A percentile compares a stretch with the other conserved stretches of the same genome.
These are phyloP conservation scores for Noctua pronuba DNA, from an alignment of 2,888 invertebrate genomes.

Conservation along the genomic window DNA sequence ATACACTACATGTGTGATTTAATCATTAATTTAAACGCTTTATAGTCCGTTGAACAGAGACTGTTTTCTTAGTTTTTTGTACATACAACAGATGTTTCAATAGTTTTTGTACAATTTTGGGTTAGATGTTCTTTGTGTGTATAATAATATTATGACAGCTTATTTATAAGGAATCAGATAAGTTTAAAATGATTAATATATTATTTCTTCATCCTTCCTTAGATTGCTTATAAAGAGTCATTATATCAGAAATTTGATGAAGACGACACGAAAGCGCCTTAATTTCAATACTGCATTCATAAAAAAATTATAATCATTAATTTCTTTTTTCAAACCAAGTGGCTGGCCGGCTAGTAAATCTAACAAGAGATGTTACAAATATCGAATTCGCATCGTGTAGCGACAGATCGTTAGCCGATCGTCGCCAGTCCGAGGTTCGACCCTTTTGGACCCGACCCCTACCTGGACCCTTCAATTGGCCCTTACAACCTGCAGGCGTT, in stretches of 20 bases:
- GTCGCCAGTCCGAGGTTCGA: conserved; percentile 17
- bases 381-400: conserved; percentile 36
- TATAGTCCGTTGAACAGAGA: background rate
- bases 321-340: background rate
- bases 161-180: background rate
- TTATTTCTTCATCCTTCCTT: background rate
- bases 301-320: background rate
- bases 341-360: background rate
- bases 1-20: conserved; percentile 1
- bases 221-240: background rate
- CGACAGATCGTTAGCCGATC: conserved; percentile 44
- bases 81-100: conserved; percentile 21
- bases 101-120: conserved; percentile 23
- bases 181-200: background rate
- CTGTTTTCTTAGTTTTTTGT: conserved; percentile 20
- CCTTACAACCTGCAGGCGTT: conserved; percentile 46
- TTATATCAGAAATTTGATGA: background rate
- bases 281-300: background rate
- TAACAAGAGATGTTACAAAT: conserved; percentile 2
- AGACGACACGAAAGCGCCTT: background rate
- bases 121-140: background rate
- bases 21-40: conserved; percentile 7
- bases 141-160: background rate
- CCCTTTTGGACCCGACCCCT: conserved; percentile 52
- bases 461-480: conserved; percentile 37